These are phyloP conservation scores for Thermophis baileyi DNA, from an alignment of 2,113 vertebrate genomes.

Conservation along the genomic window DNA sequence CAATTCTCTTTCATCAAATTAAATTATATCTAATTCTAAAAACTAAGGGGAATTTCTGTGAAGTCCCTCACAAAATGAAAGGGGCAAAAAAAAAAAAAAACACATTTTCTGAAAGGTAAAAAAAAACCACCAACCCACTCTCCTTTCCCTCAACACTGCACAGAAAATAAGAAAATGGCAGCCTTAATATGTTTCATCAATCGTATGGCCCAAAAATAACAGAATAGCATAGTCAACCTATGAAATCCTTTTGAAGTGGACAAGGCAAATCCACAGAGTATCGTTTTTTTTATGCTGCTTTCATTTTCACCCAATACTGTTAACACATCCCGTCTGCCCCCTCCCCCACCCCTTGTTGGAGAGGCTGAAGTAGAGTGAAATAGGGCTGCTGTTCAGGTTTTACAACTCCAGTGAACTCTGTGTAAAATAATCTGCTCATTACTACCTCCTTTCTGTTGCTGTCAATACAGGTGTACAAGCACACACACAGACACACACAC, in stretches of 20 bases:
- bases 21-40: background rate
- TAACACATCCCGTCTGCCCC: background rate
- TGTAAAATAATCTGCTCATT: slow-evolving; percentile 16
- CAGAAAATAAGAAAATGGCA: background rate
- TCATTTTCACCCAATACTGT: background rate
- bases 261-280: too few species aligned
- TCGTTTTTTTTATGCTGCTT: background rate
- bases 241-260: background rate
- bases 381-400: background rate
- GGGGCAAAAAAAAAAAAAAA: background rate
- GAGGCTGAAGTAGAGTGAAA: background rate
- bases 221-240: background rate
- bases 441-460: background rate
- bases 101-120: background rate
- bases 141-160: background rate
- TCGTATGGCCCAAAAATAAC: background rate
- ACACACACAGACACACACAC: fast-evolving
- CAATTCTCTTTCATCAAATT: background rate
- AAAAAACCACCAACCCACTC: background rate
- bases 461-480: background rate
- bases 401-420: background rate
- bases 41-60: background rate
- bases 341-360: background rate
- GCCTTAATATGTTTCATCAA: background rate
- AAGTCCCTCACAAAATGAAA: background rate